Evolutionary conservation across 2,113 vertebrate species (phyloP), one percentile per base, ranked within the genome.

Genomic region (Genyomyrus donnyi): DNA sequence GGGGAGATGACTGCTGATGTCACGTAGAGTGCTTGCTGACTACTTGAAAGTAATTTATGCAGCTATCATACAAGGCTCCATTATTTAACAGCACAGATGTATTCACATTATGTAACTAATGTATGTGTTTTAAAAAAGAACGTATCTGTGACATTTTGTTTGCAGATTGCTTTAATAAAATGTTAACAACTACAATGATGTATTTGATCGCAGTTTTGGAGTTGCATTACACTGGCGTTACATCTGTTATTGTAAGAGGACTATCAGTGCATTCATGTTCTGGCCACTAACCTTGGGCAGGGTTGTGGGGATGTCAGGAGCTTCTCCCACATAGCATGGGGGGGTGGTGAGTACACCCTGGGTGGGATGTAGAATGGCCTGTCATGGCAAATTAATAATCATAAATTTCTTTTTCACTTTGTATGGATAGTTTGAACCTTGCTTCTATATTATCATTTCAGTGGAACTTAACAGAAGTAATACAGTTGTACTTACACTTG

Each of bases 141-240:
- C 3, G 27, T 83, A 49, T 77, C 66, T 89, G 70, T 89, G 70
- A 62, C 27, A 84, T 93, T 95, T 95, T 95, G 88, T 95, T 94
- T 93, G 91, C 91, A 89, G 83, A 92, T 91, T 90, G 89, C 92
- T 93, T 93, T 93, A 95, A 93, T 95, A 95, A 96, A 95, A 92
- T 27, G 4, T 93, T 89, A 90, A 90, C 49, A 91, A 35, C 5
- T 42, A 19, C 17, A 85, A 6, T 52, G 35, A 48, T 42, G 27
- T 27, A 5, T 84, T 19, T 46, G 62, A 70, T 70, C 45, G 15
- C n/a, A 27, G 5, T 66, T 85, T 2, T n/a, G 48, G 19, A 39
- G 70, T 19, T 39, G 4, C 31, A 39, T 39, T 39, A 19, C 70
- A 77, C 13, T 77, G 27, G 11, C 7, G 31, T 77, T 77, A 77